Percentiles rank a stretch among this genome's conserved stretches.
Evolutionary conservation across 2,888 invertebrate genomes (phyloP).

Genomic region (Andrena haemorrhoa): DNA sequence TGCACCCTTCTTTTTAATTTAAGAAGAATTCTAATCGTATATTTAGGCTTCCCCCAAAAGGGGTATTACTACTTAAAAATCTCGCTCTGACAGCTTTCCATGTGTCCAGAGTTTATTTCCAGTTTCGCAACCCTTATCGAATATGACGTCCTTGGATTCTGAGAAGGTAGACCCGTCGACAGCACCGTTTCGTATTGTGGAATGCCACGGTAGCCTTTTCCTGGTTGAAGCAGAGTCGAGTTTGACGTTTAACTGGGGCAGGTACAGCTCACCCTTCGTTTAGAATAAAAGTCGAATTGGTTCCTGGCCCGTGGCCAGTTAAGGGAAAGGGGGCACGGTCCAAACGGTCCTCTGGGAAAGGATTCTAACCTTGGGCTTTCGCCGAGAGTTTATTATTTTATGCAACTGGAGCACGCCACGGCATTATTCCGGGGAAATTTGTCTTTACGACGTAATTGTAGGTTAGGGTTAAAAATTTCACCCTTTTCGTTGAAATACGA

Average conservation of each 20-base stretch:
- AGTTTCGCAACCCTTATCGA: background rate
- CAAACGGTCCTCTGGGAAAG: slow-evolving; percentile 73
- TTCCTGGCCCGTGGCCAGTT: slow-evolving; percentile 39
- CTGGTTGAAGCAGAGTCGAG: slow-evolving; percentile 55
- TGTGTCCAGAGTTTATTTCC: background rate
- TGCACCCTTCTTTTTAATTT: background rate
- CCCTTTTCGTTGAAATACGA: slow-evolving; percentile 79
- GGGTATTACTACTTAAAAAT: background rate
- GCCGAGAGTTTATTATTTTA: slow-evolving; percentile 77
- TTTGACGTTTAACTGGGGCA: slow-evolving; percentile 79
- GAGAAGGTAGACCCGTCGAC: slow-evolving; percentile 1
- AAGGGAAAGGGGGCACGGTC: background rate
- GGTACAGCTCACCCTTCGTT: slow-evolving; percentile 71
- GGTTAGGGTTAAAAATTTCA: slow-evolving; percentile 82
- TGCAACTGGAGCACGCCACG: slow-evolving; percentile 79
- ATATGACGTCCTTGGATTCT: background rate
- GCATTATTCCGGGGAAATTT: slow-evolving; percentile 68
- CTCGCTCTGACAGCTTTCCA: background rate
- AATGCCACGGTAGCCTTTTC: slow-evolving; percentile 58
- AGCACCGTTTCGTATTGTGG: slow-evolving; percentile 7
- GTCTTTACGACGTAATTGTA: slow-evolving; percentile 80
- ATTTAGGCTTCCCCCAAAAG: background rate
- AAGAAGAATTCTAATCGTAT: background rate
- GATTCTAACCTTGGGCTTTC: slow-evolving; percentile 74
- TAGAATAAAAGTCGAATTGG: slow-evolving; percentile 64